phyloP scores from a whole-genome alignment of 2,888 invertebrate genomes.

The Chaetogeoica ovagalla region DNA sequence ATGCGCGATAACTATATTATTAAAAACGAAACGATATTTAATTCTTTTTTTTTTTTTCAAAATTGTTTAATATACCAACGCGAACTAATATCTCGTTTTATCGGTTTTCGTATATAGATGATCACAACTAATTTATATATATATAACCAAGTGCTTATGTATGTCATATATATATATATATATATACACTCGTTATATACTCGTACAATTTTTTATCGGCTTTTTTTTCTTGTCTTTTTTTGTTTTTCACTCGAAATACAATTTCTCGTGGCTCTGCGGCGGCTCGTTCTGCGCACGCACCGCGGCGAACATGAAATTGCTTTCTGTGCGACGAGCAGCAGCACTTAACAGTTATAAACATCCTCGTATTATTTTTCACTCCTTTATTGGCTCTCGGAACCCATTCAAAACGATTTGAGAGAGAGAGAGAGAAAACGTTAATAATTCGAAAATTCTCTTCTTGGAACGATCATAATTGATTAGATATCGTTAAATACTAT shows the following conservation, averaged over 20 bases:
- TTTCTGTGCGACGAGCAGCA: constrained; percentile 14
- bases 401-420: constrained; percentile 10
- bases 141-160: too few relatives aligned
- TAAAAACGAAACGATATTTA: not conserved
- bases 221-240: constrained; percentile 15
- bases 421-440: constrained; percentile 11
- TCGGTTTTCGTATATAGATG: not conserved
- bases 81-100: not conserved
- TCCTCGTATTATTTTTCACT: constrained; percentile 22
- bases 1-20: not conserved
- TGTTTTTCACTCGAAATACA: not conserved
- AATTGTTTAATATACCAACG: not conserved
- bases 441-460: constrained; percentile 16
- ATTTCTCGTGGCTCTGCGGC: not conserved
- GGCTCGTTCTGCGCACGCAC: not conserved
- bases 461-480: constrained; percentile 19
- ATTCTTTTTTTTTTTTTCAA: not conserved
- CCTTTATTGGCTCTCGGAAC: constrained; percentile 25
- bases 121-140: not conserved
- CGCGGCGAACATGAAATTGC: constrained; percentile 30
- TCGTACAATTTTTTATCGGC: constrained; percentile 6
- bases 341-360: constrained; percentile 1
- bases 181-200: too few relatives aligned
- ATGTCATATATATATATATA: too few relatives aligned
- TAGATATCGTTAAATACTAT: constrained; percentile 13